These are phyloP conservation scores for Eolophus roseicapilla DNA, from an alignment of 2,113 vertebrate species.

Conservation along the genomic window DNA sequence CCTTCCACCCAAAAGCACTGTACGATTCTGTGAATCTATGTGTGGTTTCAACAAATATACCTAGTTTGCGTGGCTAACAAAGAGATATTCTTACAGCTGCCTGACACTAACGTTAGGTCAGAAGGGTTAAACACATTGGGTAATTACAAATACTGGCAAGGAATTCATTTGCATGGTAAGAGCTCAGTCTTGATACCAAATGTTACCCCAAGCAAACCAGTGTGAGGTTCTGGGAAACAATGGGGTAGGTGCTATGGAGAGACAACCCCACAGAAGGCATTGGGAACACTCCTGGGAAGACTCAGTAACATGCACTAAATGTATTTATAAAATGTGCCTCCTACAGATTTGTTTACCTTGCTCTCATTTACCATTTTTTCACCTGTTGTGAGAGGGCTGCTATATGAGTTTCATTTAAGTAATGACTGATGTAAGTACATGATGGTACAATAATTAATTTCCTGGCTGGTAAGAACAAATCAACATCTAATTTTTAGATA, in stretches of 20 bases:
- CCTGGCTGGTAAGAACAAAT: neutral
- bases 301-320: neutral
- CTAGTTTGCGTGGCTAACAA: neutral
- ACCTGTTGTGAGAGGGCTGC: neutral
- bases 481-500: neutral
- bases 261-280: neutral
- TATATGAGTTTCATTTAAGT: neutral
- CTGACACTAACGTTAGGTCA: neutral
- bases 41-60: neutral
- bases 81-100: neutral
- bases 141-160: neutral
- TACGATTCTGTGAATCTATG: neutral
- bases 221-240: neutral
- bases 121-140: neutral
- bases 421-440: neutral
- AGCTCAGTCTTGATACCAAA: neutral
- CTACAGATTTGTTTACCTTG: neutral
- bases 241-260: neutral
- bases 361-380: neutral
- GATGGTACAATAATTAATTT: neutral
- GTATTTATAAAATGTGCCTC: neutral
- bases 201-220: neutral
- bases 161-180: accelerated
- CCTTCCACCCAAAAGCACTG: neutral
- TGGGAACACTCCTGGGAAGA: neutral